Base-by-base conservation (phyloP, 2,797 vertebrate species). In the Falco columbarius region DNA sequence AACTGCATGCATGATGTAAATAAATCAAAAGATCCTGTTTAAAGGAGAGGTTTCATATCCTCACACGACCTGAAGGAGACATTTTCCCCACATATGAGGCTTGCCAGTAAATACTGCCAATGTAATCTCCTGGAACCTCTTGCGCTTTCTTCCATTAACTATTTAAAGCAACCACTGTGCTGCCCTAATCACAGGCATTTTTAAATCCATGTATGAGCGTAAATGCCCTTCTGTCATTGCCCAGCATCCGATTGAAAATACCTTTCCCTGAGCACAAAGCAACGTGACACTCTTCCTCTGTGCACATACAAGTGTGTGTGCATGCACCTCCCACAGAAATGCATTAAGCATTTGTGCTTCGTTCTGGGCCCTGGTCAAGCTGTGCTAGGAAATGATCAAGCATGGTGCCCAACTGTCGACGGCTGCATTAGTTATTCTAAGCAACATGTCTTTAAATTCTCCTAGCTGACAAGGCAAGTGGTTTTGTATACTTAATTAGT, bases 21-120 rank as follows among this genome's bases (percentile, higher is more conserved):
- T 79, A 85, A 95, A 95, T 76, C 81, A 79, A 70, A 90, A 92
- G 17, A 62, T 72, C 29, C 74, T 81, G 29, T 83, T 92, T 75
- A 71, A 47, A 75, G 54, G 38, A 76, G 77, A 17, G 87, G 56
- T 72, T 87, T 85, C 56, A 36, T 38, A 80, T 46, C 70, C 81
- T 71, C n/a, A 34, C 6, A 10, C 13, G 23, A 72, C 77, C 90
- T 10, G 7, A 61, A 14, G 51, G 51, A 90, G 81, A 82, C 12
- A 23, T 75, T 85, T 30, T 36, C 38, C 66, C 68, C 7, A 21
- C 55, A 83, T 65, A 46, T 76, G 27, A 89, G 84, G 52, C 59
- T 46, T 62, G 32, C 11, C 12, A 17, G 13, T 40, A 19, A 26
- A 55, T 18, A 15, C 12, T 40, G 19, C 23, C 65, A 72, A 2